A percentile compares a stretch with the other conserved stretches of the same genome.
These are phyloP conservation scores for Sphaerodactylus townsendi DNA, from an alignment of 2,113 vertebrate species.

Conservation along the genomic window DNA sequence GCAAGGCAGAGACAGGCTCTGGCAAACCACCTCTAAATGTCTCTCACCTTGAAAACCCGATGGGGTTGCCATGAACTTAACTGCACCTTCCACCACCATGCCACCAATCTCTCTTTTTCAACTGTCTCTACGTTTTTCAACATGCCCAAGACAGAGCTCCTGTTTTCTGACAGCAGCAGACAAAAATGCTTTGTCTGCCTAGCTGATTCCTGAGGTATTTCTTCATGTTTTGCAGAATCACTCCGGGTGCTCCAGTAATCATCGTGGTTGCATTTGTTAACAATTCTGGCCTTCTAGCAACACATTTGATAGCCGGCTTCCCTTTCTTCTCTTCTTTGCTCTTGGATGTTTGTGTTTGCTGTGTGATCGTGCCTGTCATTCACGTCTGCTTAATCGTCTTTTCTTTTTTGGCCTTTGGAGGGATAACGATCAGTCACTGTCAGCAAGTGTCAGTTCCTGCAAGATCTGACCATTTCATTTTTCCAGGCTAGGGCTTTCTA, in stretches of 20 bases:
- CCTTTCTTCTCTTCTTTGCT: background rate
- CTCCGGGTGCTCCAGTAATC: background rate
- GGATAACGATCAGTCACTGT: background rate
- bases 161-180: background rate
- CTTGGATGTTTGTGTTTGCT: background rate
- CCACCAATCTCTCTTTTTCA: background rate
- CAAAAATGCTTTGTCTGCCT: background rate
- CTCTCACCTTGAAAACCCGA: too few relatives aligned
- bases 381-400: background rate
- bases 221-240: background rate
- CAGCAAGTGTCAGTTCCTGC: too few relatives aligned
- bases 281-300: background rate
- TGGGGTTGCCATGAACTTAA: too few relatives aligned
- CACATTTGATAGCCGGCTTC: background rate
- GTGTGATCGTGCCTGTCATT: background rate
- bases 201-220: background rate
- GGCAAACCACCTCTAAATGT: too few relatives aligned
- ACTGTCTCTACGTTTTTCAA: background rate
- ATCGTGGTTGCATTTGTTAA: background rate
- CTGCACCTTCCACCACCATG: too few relatives aligned
- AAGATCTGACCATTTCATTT: background rate
- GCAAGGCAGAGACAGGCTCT: too few relatives aligned
- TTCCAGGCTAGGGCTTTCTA: background rate
- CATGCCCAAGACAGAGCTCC: background rate
- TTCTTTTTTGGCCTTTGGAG: background rate